A percentile compares a stretch with the other conserved stretches of the same genome.
Evolutionary conservation across 1,140 invertebrate genomes (phyloP).

Genomic region (Drosophila sulfurigaster): DNA sequence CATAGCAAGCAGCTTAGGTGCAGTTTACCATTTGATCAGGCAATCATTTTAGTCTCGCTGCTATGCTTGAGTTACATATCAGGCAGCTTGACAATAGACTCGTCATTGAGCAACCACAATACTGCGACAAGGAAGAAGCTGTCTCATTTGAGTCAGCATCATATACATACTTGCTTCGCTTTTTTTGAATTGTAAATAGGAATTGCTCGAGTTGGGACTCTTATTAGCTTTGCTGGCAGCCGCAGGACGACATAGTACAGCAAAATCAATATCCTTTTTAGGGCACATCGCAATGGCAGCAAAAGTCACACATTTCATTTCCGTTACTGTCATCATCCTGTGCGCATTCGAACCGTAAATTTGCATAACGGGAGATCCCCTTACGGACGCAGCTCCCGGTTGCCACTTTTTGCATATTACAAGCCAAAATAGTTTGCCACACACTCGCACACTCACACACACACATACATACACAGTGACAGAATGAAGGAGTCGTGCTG

Average conservation of each 20-base stretch:
- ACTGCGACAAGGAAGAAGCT: background rate
- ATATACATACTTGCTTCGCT: background rate
- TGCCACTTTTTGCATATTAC: conserved; percentile 38
- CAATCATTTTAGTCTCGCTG: background rate
- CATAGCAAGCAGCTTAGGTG: background rate
- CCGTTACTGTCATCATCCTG: conserved; percentile 49
- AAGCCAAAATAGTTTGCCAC: conserved; percentile 46
- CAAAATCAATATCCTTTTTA: conserved; percentile 64
- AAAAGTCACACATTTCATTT: conserved; percentile 72
- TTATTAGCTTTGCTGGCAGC: conserved; percentile 29
- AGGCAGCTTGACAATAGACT: background rate
- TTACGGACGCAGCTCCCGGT: conserved; percentile 2
- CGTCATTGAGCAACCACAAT: background rate
- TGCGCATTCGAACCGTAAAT: conserved; percentile 46
- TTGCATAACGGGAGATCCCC: conserved; percentile 40
- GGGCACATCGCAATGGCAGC: conserved; percentile 30
- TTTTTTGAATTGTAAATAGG: background rate
- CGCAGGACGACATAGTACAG: conserved; percentile 22
- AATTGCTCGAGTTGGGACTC: conserved; percentile 10
- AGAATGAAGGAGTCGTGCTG: background rate
- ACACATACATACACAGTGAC: conserved; percentile 18
- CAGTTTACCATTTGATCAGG: background rate
- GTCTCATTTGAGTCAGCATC: background rate
- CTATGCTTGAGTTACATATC: background rate
- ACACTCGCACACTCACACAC: background rate